Evolutionary conservation across 2,888 invertebrate genomes (phyloP), one percentile per base, ranked within the genome.

Genomic region (Lampropteryx suffumata): DNA sequence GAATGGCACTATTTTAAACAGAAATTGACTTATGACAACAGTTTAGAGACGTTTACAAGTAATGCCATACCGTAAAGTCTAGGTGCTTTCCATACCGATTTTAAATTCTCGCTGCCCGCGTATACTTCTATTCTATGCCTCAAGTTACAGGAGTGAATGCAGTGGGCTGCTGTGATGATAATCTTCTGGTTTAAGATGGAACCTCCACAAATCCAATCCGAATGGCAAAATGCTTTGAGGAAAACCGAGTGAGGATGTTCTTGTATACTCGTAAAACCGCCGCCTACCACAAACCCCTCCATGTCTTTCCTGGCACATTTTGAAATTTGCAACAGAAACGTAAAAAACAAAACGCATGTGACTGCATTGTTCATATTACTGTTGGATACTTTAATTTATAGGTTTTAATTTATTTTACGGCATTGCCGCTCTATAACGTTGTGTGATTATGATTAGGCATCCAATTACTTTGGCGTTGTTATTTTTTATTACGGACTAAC

Each of bases 121-220:
- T 27, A 50, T 9, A 45, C 45, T 30, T 39, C 27, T 5, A 53
- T 14, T 26, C 2, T 5, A 44, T 53, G 37, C 0, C 36, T 12
- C 1, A 9, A 1, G 2, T 35, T 5, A 8, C 66, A 64, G 0
- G 12, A 36, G 0, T 12, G 3, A 0, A 71, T 0, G 36, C 74
- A 73, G 26, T 71, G 71, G 0, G 62, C 72, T 0, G 71, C 71
- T 0, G 76, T 71, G 10, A 75, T 9, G 3, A 67, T 2, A 0
- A 73, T 27, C 5, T 44, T 40, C 13, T 73, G 71, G 29, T 69
- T 73, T 12, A 76, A 26, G 5, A 75, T 48, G 0, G 74, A 63
- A 0, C 63, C 50, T 0, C 73, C 71, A 33, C 72, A 76, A 0
- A 61, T 55, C 62, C 57, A 67, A 2, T 14, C 4, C 0, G 3